phyloP scores from a whole-genome alignment of 2,113 vertebrate species.

The Colaptes auratus region DNA sequence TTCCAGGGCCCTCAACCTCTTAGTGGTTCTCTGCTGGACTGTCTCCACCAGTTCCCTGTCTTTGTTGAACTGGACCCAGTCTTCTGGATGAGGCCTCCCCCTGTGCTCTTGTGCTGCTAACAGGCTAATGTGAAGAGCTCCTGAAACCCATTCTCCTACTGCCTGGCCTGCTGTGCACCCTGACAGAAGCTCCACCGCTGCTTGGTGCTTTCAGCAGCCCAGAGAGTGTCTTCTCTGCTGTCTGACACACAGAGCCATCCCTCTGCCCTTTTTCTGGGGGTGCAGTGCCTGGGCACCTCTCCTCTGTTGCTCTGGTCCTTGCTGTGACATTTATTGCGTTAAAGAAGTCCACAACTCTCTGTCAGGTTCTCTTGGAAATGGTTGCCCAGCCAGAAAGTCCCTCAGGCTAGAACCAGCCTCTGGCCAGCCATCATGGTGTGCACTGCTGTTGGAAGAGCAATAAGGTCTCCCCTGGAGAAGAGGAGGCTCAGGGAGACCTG shows the following conservation, averaged over 20 bases:
- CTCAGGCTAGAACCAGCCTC: neutral
- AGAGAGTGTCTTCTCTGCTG: neutral
- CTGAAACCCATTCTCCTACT: neutral
- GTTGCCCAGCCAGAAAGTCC: neutral
- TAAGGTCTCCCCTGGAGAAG: neutral
- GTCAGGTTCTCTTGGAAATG: neutral
- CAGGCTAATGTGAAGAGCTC: neutral
- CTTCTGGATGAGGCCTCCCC: neutral
- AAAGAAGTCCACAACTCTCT: neutral
- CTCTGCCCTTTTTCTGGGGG: neutral
- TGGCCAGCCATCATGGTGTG: neutral
- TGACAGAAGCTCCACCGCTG: neutral
- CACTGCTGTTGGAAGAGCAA: neutral
- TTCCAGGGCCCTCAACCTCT: no score
- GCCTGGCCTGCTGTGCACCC: neutral
- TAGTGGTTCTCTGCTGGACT: no score
- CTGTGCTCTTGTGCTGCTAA: neutral
- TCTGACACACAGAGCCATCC: neutral
- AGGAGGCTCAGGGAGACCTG: no score
- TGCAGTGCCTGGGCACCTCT: neutral
- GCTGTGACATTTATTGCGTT: neutral
- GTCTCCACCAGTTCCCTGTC: no score
- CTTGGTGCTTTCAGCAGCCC: neutral
- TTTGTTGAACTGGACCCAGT: no score
- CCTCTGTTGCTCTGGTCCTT: neutral